Conservation (phyloP, 2,888 invertebrate genomes). For the Caenorhabditis plicata region DNA sequence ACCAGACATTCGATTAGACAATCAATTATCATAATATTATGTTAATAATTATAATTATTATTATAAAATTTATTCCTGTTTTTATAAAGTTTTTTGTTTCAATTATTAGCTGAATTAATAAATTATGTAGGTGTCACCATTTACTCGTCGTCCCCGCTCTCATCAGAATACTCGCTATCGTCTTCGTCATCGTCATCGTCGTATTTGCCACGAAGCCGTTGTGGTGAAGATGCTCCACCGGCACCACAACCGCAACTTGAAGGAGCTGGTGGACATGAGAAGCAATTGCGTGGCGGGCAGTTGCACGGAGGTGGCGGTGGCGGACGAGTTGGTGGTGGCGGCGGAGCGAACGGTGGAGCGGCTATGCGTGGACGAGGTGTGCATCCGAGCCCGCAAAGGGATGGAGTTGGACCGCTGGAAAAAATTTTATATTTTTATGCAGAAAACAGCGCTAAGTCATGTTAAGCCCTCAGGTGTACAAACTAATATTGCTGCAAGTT, state of each 20-base stretch:
- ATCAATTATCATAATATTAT: too few relatives aligned
- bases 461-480: neutral
- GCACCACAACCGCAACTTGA: conserved; percentile 22
- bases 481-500: too few relatives aligned
- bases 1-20: too few relatives aligned
- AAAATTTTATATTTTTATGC: neutral
- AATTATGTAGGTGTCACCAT: neutral
- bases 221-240: conserved; percentile 7
- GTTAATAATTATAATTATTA: too few relatives aligned
- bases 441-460: neutral
- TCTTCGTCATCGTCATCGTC: neutral
- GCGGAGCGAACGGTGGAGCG: conserved; percentile 22
- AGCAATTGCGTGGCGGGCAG: conserved; percentile 8
- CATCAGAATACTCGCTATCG: conserved; percentile 1
- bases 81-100: too few relatives aligned
- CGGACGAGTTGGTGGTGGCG: conserved; percentile 19
- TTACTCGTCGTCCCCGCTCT: conserved; percentile 3
- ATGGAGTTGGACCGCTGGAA: conserved; percentile 20
- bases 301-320: conserved; percentile 20
- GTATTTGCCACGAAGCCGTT: neutral
- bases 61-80: too few relatives aligned
- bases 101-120: too few relatives aligned
- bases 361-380: conserved; percentile 21
- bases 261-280: conserved; percentile 20
- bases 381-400: conserved; percentile 28